These are phyloP conservation scores for Burhinus oedicnemus DNA, from an alignment of 2,113 vertebrate species.

Conservation along the genomic window DNA sequence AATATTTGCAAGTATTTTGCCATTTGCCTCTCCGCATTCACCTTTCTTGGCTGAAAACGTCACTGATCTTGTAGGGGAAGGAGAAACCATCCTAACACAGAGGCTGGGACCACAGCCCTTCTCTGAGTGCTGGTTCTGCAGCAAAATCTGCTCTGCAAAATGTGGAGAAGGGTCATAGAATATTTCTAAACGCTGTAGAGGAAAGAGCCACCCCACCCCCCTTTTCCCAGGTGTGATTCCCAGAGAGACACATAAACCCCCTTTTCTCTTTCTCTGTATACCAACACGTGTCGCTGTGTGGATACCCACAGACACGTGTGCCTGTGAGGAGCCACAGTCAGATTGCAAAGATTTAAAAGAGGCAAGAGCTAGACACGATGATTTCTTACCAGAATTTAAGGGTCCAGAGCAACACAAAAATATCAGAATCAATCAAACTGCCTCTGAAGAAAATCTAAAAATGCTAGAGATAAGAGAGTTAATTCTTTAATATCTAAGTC, in stretches of 20 bases:
- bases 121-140: neutral
- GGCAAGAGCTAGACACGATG: neutral
- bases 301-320: accelerated
- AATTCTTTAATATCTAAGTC: neutral
- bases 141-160: neutral
- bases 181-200: neutral
- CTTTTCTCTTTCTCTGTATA: neutral
- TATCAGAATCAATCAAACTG: neutral
- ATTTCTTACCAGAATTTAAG: neutral
- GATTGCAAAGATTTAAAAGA: neutral
- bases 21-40: neutral
- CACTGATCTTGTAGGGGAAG: neutral
- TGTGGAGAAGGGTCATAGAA: neutral
- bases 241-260: neutral
- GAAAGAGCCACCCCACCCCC: neutral
- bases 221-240: neutral
- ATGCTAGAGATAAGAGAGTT: neutral
- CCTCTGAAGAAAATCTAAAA: neutral
- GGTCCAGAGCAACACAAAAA: neutral
- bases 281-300: neutral
- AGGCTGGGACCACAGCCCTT: neutral
- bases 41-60: neutral
- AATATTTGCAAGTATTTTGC: neutral
- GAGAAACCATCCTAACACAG: conserved; percentile 22
- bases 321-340: accelerated